Percentiles rank a stretch among this genome's conserved stretches.
Evolutionary conservation across 2,888 invertebrate genomes (phyloP).

Genomic region (Sthenelais limicola): DNA sequence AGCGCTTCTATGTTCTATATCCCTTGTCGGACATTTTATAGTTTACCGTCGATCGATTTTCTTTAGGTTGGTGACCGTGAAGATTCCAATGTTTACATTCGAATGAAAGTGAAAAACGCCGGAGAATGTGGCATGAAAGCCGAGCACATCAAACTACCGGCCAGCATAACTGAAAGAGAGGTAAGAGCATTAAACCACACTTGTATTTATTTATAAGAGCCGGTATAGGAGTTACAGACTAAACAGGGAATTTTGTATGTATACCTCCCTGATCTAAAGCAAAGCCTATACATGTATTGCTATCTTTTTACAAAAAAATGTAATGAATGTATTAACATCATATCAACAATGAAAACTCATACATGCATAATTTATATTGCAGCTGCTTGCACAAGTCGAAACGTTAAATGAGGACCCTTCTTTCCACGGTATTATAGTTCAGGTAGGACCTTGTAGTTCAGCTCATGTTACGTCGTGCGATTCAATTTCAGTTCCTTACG

Average conservation of each 20-base stretch:
- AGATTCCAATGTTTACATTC: conserved; percentile 98
- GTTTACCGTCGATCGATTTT: conserved; percentile 25
- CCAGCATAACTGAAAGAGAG: conserved; percentile 82
- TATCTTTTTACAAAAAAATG: too few relatives aligned
- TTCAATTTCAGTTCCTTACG: too few relatives aligned
- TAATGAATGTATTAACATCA: too few relatives aligned
- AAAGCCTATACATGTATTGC: too few relatives aligned
- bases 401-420: conserved; percentile 86
- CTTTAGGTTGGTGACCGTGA: conserved; percentile 93
- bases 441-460: too few relatives aligned
- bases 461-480: too few relatives aligned
- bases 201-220: too few relatives aligned
- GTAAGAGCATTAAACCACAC: too few relatives aligned
- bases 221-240: too few relatives aligned
- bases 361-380: conserved; percentile 50
- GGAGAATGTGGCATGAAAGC: conserved; percentile 90
- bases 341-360: too few relatives aligned
- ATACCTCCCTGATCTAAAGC: too few relatives aligned
- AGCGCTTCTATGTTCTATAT: neutral
- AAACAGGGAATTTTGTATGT: too few relatives aligned
- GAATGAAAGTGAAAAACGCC: conserved; percentile 95
- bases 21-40: neutral
- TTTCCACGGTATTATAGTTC: conserved; percentile 96
- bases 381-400: conserved; percentile 81
- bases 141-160: conserved; percentile 84